Conservation (phyloP, 2,888 invertebrate genomes). For the Chrysolina americana region DNA sequence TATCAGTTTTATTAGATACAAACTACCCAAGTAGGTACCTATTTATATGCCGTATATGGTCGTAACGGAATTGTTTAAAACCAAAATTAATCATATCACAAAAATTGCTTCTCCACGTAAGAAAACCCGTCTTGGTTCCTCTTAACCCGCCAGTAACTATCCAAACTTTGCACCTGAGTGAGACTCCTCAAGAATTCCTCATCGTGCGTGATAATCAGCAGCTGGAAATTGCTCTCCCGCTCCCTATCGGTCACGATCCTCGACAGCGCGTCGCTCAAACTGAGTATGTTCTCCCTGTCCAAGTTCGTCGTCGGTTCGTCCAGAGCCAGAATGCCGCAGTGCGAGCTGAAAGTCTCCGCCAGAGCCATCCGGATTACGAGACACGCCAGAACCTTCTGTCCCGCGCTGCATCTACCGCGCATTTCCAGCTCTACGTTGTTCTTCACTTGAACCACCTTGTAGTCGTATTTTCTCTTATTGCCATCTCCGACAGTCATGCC, state of each 20-base stretch:
- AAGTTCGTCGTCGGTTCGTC: constrained; percentile 99
- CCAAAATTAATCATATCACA: no score
- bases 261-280: constrained; percentile 84
- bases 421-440: constrained; percentile 93
- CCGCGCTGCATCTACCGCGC: constrained; percentile 98
- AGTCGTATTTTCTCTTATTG: constrained; percentile 63
- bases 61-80: no score
- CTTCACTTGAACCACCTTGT: constrained; percentile 92
- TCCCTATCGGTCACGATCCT: constrained; percentile 79
- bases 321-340: constrained; percentile 95
- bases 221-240: constrained; percentile 85
- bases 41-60: no score
- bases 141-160: constrained; percentile 80
- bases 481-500: not conserved
- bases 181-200: constrained; percentile 89
- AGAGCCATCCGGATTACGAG: constrained; percentile 96
- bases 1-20: no score
- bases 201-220: constrained; percentile 98
- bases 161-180: constrained; percentile 80
- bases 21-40: no score
- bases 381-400: constrained; percentile 96
- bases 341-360: constrained; percentile 96
- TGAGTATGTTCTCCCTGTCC: constrained; percentile 89
- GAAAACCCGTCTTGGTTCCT: constrained; percentile 77
- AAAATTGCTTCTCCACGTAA: constrained; percentile 64